Evolutionary conservation across 1,140 invertebrate genomes (phyloP), one percentile per base, ranked within the genome.

Genomic region (Coenobita brevimanus): DNA sequence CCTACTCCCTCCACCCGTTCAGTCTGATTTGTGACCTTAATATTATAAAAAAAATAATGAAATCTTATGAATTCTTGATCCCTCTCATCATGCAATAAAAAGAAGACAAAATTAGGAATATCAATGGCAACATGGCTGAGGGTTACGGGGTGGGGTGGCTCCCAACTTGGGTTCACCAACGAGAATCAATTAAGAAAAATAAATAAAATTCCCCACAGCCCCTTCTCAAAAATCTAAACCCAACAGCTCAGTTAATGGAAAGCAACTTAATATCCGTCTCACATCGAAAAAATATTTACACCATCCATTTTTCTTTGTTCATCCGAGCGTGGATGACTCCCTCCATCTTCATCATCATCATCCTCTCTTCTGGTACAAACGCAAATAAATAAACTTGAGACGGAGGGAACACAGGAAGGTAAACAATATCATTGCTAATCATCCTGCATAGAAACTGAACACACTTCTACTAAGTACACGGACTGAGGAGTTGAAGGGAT

Each of bases 351-450:
- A n/a, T n/a, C n/a, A n/a, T n/a, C n/a, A 50, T 50, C 46, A 8
- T 50, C 17, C 46, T 17, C 46, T 17, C 46, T 50, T 17, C 17
- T 6, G 46, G 6, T 6, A 6, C 6, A 50, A 50, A 50, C 46
- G 6, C 6, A 50, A 50, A 50, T 50, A 50, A 50, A 50, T 71
- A 71, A 60, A 36, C 38, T 76, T 67, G 62, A 54, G 43, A 57
- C 81, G 78, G 62, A 80, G 78, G 78, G 46, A 73, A 80, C 62
- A 41, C 84, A 38, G n/a, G 54, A 50, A 54, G 69, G 60, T 82
- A 82, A 88, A 54, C 73, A 75, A 88, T 82, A 88, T 88, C 80
- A 88, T 81, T 73, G 81, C 80, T 81, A 54, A 82, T 75, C 67
- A 85, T 79, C 41, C 36, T 78, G 43, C 46, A 80, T 75, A 43